A percentile compares a stretch with the other conserved stretches of the same genome.
These are phyloP conservation scores for Noctua pronuba DNA, from an alignment of 2,888 invertebrate genomes.

Conservation along the genomic window DNA sequence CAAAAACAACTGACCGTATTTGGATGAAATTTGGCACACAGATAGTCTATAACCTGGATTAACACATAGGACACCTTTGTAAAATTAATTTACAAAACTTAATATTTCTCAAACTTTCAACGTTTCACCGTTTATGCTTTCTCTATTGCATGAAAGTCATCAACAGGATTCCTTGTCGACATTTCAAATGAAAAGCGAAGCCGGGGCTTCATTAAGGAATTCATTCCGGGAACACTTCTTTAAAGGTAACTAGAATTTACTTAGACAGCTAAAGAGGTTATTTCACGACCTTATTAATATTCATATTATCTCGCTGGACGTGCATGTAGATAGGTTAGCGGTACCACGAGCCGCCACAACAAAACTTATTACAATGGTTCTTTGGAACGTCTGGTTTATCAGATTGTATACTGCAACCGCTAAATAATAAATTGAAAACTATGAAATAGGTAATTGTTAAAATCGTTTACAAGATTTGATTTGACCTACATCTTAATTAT, in stretches of 20 bases:
- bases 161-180: not conserved
- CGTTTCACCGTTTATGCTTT: not conserved
- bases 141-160: not conserved
- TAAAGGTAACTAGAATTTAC: not conserved
- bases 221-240: not conserved
- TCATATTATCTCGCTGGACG: not conserved
- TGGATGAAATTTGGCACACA: too few relatives aligned
- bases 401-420: not conserved
- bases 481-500: slow-evolving; percentile 1
- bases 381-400: not conserved
- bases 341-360: not conserved
- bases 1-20: too few relatives aligned
- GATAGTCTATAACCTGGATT: too few relatives aligned
- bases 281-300: not conserved
- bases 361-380: not conserved
- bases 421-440: not conserved
- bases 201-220: not conserved
- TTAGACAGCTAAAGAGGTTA: not conserved
- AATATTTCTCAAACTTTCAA: not conserved
- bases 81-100: not conserved
- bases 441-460: not conserved
- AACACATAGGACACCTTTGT: not conserved
- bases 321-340: not conserved
- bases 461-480: not conserved
- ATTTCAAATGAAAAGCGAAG: not conserved